These are phyloP conservation scores for Tenthredo notha DNA, from an alignment of 2,888 invertebrate genomes.

Conservation along the genomic window DNA sequence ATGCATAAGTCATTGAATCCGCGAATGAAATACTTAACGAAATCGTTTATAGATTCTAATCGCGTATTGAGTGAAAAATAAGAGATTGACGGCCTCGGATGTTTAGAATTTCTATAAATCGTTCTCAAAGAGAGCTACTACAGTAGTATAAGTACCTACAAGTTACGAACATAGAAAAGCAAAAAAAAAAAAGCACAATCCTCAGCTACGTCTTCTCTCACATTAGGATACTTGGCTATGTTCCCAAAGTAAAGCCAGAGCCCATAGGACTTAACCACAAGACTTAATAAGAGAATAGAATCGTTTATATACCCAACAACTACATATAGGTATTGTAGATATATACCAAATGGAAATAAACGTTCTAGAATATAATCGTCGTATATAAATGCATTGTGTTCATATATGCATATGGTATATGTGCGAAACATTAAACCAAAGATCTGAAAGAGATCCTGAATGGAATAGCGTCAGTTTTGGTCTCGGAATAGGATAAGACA, in stretches of 20 bases:
- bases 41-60: not conserved
- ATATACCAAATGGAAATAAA: not conserved
- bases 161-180: conserved; percentile 54
- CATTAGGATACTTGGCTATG: not conserved
- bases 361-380: not conserved
- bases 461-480: conserved; percentile 31
- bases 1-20: conserved; percentile 12
- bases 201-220: not conserved
- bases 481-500: too few relatives aligned
- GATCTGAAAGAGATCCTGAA: conserved; percentile 35
- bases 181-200: conserved; percentile 26
- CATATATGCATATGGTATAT: not conserved
- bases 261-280: not conserved
- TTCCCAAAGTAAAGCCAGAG: not conserved
- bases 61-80: conserved; percentile 48
- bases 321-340: not conserved
- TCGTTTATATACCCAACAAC: not conserved
- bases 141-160: not conserved
- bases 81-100: conserved; percentile 57
- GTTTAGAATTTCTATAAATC: conserved; percentile 75
- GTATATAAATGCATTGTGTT: not conserved
- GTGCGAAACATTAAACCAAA: not conserved
- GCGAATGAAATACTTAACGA: not conserved
- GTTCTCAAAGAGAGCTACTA: conserved; percentile 18
- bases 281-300: not conserved